A percentile compares a stretch with the other conserved stretches of the same genome.
Evolutionary conservation across 1,140 invertebrate species (phyloP).

Genomic region (Drosophila persimilis): DNA sequence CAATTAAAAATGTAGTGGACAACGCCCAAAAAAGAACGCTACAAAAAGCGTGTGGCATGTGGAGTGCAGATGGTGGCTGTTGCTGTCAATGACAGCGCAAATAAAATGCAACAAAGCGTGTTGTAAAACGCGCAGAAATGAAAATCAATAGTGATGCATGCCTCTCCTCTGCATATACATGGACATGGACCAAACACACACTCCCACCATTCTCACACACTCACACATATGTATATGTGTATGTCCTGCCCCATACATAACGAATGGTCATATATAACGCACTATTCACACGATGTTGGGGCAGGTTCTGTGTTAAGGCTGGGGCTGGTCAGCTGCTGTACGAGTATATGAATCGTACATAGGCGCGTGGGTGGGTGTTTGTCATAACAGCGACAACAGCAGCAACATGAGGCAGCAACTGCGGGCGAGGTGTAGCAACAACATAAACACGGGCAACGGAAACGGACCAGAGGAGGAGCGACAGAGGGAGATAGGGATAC

Average conservation of each 20-base stretch:
- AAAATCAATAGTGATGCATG: slow-evolving; percentile 68
- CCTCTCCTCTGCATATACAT: slow-evolving; percentile 11
- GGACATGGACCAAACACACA: slow-evolving; percentile 8
- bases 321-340: slow-evolving; percentile 49
- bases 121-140: slow-evolving; percentile 73
- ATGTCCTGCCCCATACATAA: not conserved
- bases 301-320: slow-evolving; percentile 2
- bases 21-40: slow-evolving; percentile 73
- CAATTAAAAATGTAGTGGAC: slow-evolving; percentile 78
- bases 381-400: slow-evolving; percentile 61
- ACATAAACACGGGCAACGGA: slow-evolving; percentile 71
- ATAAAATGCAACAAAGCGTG: slow-evolving; percentile 76
- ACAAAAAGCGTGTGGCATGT: slow-evolving; percentile 11
- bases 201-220: not conserved
- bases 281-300: slow-evolving; percentile 22
- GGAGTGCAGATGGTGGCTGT: slow-evolving; percentile 8
- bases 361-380: slow-evolving; percentile 48
- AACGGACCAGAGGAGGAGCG: slow-evolving; percentile 47
- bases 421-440: slow-evolving; percentile 53
- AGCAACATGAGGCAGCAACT: not conserved
- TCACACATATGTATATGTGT: slow-evolving; percentile 9
- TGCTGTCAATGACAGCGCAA: slow-evolving; percentile 78
- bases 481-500: slow-evolving; percentile 1
- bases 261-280: slow-evolving; percentile 20
- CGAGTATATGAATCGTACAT: slow-evolving; percentile 22